Evolutionary conservation across 2,797 vertebrate species (phyloP), one percentile per base, ranked within the genome.

Genomic region (Hippopotamyrus pictus): DNA sequence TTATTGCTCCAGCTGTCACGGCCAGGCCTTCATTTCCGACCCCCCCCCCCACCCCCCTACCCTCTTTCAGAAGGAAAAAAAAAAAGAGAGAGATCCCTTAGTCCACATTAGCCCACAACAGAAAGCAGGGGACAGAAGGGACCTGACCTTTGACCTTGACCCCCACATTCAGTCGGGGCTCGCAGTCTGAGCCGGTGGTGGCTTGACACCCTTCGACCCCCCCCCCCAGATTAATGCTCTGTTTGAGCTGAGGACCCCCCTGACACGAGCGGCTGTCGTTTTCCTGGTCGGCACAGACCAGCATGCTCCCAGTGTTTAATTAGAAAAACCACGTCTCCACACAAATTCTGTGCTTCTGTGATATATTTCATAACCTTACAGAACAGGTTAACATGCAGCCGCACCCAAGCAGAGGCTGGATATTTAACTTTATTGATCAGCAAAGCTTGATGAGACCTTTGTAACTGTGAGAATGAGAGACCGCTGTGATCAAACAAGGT

Each of bases 1-100:
- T 96, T 96, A 96, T 96, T 95, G 94, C 94, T 88, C 92, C 92
- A 94, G 93, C 95, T 95, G 95, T 95, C 95, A 22, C 44, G 91
- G 91, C 91, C 88, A 92, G 94, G 93, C 93, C 92, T 92, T 93
- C 90, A 92, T 95, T 94, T 95, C 94, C 92, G 91, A 90, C 91
- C 89, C 91, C 17, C 3, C 90, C 91, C 91, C 91, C 86, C 14
- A 0, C 22, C 17, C 92, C 91, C 92, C 91, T 91, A 89, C 89
- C 90, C 91, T 90, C 92, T 92, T 41, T 46, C 37, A 17, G 5
- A 79, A 8, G 37, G 17, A 48, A 79, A 79, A 48, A 82, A 76
- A 82, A 57, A 57, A 57, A n/a, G 79, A 76, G 69, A 76, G 33
- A 76, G 62, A 29, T 29, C 22, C 33, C 69, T 76, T 76, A 76